Percentiles rank a stretch among this genome's conserved stretches.
phyloP scores from a whole-genome alignment of 2,888 invertebrate species.

The Acronicta aceris region DNA sequence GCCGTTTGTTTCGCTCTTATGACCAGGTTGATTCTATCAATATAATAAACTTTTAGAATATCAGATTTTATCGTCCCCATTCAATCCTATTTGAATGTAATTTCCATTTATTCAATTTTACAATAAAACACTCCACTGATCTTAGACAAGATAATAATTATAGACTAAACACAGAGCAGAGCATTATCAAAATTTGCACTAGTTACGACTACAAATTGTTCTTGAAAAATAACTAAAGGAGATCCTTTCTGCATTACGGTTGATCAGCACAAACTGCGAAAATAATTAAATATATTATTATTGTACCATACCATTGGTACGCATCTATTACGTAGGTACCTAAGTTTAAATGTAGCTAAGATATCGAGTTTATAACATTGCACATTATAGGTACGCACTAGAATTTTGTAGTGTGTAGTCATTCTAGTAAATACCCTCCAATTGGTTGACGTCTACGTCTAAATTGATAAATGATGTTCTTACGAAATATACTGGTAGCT shows the following conservation, averaged over 20 bases:
- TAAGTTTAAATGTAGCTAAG: too few relatives aligned
- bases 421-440: constrained; percentile 29
- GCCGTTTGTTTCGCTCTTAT: not conserved
- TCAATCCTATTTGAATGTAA: constrained; percentile 29
- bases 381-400: not conserved
- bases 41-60: constrained; percentile 25
- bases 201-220: constrained; percentile 77
- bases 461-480: constrained; percentile 72
- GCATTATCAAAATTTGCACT: constrained; percentile 79
- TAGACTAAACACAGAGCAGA: constrained; percentile 72
- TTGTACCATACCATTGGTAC: too few relatives aligned
- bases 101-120: constrained; percentile 38
- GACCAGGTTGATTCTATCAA: not conserved
- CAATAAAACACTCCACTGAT: constrained; percentile 56
- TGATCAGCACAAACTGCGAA: constrained; percentile 65
- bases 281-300: constrained; percentile 19
- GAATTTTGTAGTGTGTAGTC: constrained; percentile 4
- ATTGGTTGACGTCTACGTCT: constrained; percentile 55
- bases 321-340: too few relatives aligned
- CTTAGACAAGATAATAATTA: constrained; percentile 59
- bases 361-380: not conserved
- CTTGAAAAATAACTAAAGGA: constrained; percentile 79
- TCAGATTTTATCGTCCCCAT: constrained; percentile 55
- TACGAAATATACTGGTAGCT: constrained; percentile 57
- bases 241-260: constrained; percentile 82